Conservation (phyloP, 2,888 invertebrate genomes). For the Spisula subtruncata region DNA sequence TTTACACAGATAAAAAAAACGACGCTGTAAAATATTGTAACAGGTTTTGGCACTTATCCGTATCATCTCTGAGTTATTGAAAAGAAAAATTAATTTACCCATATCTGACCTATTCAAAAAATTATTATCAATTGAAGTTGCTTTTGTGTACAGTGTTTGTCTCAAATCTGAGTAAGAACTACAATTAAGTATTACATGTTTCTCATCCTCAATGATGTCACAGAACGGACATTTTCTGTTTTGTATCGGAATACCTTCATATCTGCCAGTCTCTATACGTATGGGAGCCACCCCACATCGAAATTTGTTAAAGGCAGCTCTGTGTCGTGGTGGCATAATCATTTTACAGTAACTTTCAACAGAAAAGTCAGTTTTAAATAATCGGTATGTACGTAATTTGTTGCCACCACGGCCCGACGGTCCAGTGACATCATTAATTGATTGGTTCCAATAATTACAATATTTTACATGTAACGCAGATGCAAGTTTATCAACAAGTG, state of each 20-base stretch:
- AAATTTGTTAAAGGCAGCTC: slow-evolving; percentile 41
- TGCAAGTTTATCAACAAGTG: slow-evolving; percentile 13
- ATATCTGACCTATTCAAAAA: neutral
- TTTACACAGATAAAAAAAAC: neutral
- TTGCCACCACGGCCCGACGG: slow-evolving; percentile 40
- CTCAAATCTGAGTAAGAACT: neutral
- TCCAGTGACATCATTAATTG: neutral
- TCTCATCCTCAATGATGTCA: slow-evolving; percentile 12
- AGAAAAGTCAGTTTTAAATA: slow-evolving; percentile 37
- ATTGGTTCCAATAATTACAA: neutral
- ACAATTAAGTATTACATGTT: neutral
- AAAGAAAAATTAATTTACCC: slow-evolving; percentile 5
- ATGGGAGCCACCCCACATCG: slow-evolving; percentile 41
- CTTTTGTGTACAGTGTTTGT: too few relatives aligned
- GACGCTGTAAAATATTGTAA: neutral
- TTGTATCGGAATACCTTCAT: neutral
- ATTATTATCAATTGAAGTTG: neutral
- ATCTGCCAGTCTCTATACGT: neutral
- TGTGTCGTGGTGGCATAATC: slow-evolving; percentile 27
- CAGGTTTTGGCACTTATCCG: neutral
- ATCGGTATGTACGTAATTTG: slow-evolving; percentile 42
- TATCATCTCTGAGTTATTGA: neutral
- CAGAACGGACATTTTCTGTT: slow-evolving; percentile 15
- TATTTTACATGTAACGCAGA: neutral
- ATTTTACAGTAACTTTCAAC: slow-evolving; percentile 38